Percentiles rank a stretch among this genome's conserved stretches.
phyloP scores from a whole-genome alignment of 2,113 vertebrate species.

The Antennarius striatus region DNA sequence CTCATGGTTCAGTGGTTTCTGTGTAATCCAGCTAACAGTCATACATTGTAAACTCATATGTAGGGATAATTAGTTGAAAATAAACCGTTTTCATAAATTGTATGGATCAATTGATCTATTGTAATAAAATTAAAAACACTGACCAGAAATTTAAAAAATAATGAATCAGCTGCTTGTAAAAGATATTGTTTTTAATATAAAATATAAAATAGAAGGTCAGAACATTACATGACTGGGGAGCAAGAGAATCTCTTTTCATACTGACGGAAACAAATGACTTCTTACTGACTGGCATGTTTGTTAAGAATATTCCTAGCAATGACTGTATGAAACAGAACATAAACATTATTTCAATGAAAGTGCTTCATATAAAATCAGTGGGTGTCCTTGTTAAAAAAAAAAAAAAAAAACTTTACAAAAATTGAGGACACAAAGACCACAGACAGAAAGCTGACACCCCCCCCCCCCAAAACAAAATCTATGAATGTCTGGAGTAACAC shows the following conservation, averaged over 20 bases:
- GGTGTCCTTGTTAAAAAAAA: slow-evolving; percentile 34
- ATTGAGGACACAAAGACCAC: slow-evolving; percentile 24
- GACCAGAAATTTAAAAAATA: not conserved
- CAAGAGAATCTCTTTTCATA: slow-evolving; percentile 10
- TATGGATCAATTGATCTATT: too few species aligned
- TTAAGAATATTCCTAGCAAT: slow-evolving; percentile 20
- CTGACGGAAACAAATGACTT: slow-evolving; percentile 16
- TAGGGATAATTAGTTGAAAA: too few species aligned
- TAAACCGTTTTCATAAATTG: too few species aligned
- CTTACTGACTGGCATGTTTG: slow-evolving; percentile 11
- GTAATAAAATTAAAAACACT: too few species aligned
- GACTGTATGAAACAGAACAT: slow-evolving; percentile 18
- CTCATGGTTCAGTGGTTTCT: too few species aligned
- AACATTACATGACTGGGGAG: slow-evolving; percentile 16
- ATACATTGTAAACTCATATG: too few species aligned
- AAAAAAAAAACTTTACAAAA: slow-evolving; percentile 33
- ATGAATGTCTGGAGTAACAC: slow-evolving; percentile 15
- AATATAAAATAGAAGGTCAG: slow-evolving; percentile 25
- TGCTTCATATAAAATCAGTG: slow-evolving; percentile 62
- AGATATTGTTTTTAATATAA: slow-evolving; percentile 44
- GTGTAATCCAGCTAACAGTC: too few species aligned
- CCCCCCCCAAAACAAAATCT: slow-evolving; percentile 26
- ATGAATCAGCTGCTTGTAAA: not conserved
- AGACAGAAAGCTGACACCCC: slow-evolving; percentile 1
- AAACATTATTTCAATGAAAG: slow-evolving; percentile 51